Evolutionary conservation across 2,797 vertebrate genomes (phyloP), one percentile per base, ranked within the genome.

Genomic region (Crenichthys baileyi): DNA sequence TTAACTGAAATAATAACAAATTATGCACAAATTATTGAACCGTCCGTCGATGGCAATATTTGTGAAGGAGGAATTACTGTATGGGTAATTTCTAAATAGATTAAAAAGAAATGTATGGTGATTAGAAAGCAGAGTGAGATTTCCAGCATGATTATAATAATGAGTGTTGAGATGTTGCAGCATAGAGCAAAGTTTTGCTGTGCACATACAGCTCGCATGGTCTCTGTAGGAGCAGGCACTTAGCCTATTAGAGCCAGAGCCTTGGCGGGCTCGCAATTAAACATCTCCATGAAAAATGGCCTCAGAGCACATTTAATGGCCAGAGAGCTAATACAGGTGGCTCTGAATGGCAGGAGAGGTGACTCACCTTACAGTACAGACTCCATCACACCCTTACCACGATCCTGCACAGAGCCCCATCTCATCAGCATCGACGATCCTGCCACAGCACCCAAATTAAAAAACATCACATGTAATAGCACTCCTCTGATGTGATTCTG

Each of bases 241-340:
- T 93, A 92, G 91, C 87, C 89, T 93, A 91, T 93, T 91, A 94
- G 89, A 67, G 84, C 77, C 65, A 76, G 83, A 78, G 88, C 81
- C 81, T 86, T 74, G 81, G 90, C 84, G 76, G n/a, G 88, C 83
- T 78, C 86, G 83, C 91, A 94, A 94, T 95, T 95, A 95, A 93
- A 89, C 86, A 91, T 93, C 92, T 93, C 89, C 88, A 89, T 86
- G 93, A 90, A 92, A 93, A 95, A 94, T 93, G 91, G 93, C 90
- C 84, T 90, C 89, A 91, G 94, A 90, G 94, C 94, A 93, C 89
- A 85, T 93, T 92, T 94, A 95, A 95, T 94, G 93, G 92, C 85
- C 87, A 94, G 87, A 90, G 86, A 91, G 88, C 88, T 94, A 87
- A 93, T 91, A 89, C 78, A 92, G 93, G 86, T 75, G 87, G 78